Percentiles rank a stretch among this genome's conserved stretches.
phyloP scores from a whole-genome alignment of 2,888 invertebrate genomes.

The Biston stratarius region DNA sequence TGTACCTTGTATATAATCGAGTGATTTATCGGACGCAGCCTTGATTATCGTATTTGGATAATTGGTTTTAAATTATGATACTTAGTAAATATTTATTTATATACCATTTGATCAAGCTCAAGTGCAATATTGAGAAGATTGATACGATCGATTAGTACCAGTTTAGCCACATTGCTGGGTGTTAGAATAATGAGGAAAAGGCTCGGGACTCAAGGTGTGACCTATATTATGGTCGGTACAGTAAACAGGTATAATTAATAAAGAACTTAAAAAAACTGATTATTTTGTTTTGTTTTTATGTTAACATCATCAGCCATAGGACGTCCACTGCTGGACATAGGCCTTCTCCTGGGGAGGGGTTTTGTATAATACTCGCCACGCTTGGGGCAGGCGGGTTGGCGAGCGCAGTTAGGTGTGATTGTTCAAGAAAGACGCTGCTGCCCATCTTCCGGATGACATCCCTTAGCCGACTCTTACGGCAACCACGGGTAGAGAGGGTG shows the following conservation, averaged over 20 bases:
- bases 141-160: conserved; percentile 28
- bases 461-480: too few species aligned
- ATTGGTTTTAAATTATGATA: conserved; percentile 39
- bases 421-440: too few species aligned
- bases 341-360: too few species aligned
- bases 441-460: too few species aligned
- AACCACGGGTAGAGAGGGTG: too few species aligned
- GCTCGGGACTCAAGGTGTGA: conserved; percentile 11
- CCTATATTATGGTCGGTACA: not conserved
- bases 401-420: too few species aligned
- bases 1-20: conserved; percentile 38
- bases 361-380: too few species aligned
- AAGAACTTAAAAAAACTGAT: not conserved
- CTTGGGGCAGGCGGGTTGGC: too few species aligned
- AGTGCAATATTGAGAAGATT: conserved; percentile 26
- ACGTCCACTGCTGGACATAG: too few species aligned
- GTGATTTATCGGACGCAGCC: conserved; percentile 40
- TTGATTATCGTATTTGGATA: conserved; percentile 42
- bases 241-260: not conserved
- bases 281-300: too few species aligned
- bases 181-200: conserved; percentile 27
- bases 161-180: conserved; percentile 10
- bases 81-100: conserved; percentile 31
- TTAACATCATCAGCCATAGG: too few species aligned
- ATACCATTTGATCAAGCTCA: conserved; percentile 24